phyloP scores from a whole-genome alignment of 2,113 vertebrate genomes.

The Leucopsar rothschildi region DNA sequence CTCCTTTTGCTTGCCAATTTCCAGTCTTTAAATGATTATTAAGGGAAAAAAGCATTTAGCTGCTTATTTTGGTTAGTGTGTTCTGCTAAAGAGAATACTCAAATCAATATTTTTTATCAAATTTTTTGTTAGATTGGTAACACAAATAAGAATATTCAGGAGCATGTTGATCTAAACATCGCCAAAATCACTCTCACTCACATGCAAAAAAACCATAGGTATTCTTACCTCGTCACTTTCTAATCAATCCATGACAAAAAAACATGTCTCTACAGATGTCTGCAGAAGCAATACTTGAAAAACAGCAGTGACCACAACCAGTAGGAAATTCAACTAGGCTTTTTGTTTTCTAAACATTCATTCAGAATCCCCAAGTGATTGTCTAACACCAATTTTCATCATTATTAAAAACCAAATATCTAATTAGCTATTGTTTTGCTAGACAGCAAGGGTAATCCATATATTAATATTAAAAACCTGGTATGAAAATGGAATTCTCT shows the following conservation, averaged over 20 bases:
- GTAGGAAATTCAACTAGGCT: not conserved
- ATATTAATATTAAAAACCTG: not conserved
- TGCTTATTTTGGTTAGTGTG: not conserved
- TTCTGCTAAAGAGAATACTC: not conserved
- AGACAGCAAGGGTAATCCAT: not conserved
- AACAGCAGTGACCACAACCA: not conserved
- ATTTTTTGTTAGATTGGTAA: not conserved
- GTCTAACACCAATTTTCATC: not conserved
- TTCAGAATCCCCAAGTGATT: not conserved
- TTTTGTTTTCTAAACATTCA: not conserved
- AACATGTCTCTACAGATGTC: not conserved
- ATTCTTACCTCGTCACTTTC: not conserved
- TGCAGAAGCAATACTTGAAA: not conserved
- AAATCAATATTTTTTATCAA: not conserved
- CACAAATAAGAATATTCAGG: not conserved
- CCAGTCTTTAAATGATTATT: not conserved
- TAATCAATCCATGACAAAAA: not conserved
- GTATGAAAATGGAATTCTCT: not conserved
- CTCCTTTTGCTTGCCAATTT: not conserved
- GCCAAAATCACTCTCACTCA: not conserved
- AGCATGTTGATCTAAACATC: not conserved
- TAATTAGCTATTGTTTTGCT: constrained; percentile 20
- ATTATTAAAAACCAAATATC: not conserved
- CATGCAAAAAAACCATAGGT: not conserved
- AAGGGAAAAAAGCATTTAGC: not conserved